A percentile compares a stretch with the other conserved stretches of the same genome.
phyloP scores from a whole-genome alignment of 2,113 vertebrate genomes.

The Collichthys lucidus region DNA sequence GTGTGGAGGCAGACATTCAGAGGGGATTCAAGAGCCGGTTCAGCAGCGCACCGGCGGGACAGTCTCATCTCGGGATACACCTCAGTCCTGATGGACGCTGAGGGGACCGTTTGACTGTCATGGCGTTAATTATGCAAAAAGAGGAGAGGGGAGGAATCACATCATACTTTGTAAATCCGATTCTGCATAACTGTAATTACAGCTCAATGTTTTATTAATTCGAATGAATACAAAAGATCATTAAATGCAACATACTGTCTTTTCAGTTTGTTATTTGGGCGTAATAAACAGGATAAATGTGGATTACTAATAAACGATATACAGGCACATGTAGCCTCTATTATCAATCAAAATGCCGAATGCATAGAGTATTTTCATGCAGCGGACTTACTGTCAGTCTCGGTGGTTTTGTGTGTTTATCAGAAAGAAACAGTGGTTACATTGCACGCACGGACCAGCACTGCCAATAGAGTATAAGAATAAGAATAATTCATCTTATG shows the following conservation, averaged over 20 bases:
- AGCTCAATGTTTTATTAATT: neutral
- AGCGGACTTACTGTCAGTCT: neutral
- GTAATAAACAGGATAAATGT: too few relatives aligned
- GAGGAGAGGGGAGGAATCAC: too few relatives aligned
- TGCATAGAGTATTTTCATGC: neutral
- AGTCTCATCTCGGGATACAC: constrained; percentile 42
- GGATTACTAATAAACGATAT: neutral
- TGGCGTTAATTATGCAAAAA: neutral
- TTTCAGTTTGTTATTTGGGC: neutral
- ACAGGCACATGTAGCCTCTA: too few relatives aligned
- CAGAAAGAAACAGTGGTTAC: neutral
- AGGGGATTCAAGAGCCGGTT: constrained; percentile 45
- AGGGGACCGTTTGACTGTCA: neutral
- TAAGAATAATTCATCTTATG: neutral
- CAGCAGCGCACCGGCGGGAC: constrained; percentile 40
- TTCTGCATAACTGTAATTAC: neutral
- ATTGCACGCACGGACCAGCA: neutral
- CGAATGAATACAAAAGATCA: neutral
- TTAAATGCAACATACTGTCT: neutral
- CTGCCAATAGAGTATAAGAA: neutral
- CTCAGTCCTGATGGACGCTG: constrained; percentile 43
- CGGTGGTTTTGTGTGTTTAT: constrained; percentile 10
- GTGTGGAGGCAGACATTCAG: constrained; percentile 22
- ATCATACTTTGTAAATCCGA: neutral
- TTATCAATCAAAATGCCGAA: neutral